Base-by-base conservation (phyloP, 2,888 invertebrate genomes). In the Abscondita cerata region DNA sequence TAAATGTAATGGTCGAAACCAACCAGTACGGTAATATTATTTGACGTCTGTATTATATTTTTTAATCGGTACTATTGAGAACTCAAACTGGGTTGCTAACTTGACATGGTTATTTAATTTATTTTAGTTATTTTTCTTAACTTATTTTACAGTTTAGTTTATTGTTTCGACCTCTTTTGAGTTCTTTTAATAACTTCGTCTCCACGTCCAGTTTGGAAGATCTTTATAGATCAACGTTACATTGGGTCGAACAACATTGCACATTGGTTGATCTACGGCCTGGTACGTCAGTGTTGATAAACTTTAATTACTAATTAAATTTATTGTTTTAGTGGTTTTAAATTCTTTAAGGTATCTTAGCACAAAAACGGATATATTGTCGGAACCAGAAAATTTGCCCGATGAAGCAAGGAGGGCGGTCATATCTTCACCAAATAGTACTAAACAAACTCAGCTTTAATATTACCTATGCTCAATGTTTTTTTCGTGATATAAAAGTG, bases 241-340 rank as follows among this genome's bases (percentile, higher is more conserved):
- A 93, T 64, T 98, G 98, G 98, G 90, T 96, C 58, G 96, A 98
- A 81, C 96, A 97, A 79, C 95, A 96, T 81, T 98, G 97, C 83
- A 95, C 96, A 41, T 87, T 98, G 67, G 92, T 93, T 70, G 92
- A 94, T 83, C 90, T 98, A 81, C 86, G 98, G 74, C 96, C 96
- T 78, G 93, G 97, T 97, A 84, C 79, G 77, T 69, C 11, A 36
- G 2, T 44, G 40, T 4, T 25, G 2, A 25, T 25, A 25, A 31
- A 13, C 15, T 2, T 19, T 33, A 46, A 34, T 19, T 50, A 34
- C 50, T 59, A 44, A 13, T 55, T 59, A 38, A 31, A 54, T 44
- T 52, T 65, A 63, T 60, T 67, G 71, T 66, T 85, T 84, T 82
- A 97, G 97, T 93, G 78, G 96, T 96, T 69, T 85, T 96, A 71